phyloP scores from a whole-genome alignment of 2,888 invertebrate genomes.

The Hirtodrosophila duncani region DNA sequence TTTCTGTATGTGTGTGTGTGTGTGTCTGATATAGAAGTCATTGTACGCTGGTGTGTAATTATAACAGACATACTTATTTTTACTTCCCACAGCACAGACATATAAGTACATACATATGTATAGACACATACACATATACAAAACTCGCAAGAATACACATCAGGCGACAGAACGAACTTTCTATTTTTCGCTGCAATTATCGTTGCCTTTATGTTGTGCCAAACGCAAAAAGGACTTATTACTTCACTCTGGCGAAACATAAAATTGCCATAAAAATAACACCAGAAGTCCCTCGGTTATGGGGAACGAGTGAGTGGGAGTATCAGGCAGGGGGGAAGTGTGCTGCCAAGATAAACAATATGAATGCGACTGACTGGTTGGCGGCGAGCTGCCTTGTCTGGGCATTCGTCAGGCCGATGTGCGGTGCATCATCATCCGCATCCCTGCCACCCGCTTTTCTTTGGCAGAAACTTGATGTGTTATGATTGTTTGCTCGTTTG shows the following conservation, averaged over 20 bases:
- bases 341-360: conserved; percentile 48
- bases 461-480: conserved; percentile 25
- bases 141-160: neutral
- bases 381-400: conserved; percentile 7
- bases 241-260: conserved; percentile 30
- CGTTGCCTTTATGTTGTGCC: conserved; percentile 49
- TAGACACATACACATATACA: conserved; percentile 10
- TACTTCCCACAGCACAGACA: conserved; percentile 33
- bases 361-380: no score
- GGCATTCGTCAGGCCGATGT: neutral
- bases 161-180: conserved; percentile 45
- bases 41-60: conserved; percentile 55
- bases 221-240: conserved; percentile 38
- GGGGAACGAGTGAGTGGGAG: no score
- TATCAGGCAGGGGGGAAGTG: no score
- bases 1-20: conserved; percentile 8
- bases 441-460: conserved; percentile 2
- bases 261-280: conserved; percentile 55
- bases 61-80: conserved; percentile 51
- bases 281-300: conserved; percentile 50
- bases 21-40: conserved; percentile 36
- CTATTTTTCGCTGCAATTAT: conserved; percentile 53
- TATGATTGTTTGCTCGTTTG: conserved; percentile 43
- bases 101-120: conserved; percentile 24
- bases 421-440: no score